Evolutionary conservation across 2,888 invertebrate genomes (phyloP).

Genomic region (Leptopilina drosophilae): DNA sequence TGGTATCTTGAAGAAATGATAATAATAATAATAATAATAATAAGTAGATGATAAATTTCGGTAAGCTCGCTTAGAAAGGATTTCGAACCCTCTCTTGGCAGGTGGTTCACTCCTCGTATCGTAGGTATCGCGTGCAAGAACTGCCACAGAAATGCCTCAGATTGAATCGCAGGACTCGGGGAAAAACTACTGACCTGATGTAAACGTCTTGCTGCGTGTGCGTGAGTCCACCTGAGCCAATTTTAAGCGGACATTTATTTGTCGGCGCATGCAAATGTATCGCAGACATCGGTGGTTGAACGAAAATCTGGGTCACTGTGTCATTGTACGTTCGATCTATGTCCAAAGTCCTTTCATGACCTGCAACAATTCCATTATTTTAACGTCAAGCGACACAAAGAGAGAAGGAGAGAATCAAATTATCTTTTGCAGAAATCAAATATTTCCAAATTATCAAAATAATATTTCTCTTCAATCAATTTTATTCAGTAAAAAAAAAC

Average conservation of each 20-base stretch:
- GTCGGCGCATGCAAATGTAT: conserved; percentile 64
- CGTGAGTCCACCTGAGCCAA: conserved; percentile 60
- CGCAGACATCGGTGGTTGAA: conserved; percentile 46
- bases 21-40: not conserved
- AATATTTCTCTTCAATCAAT: not conserved
- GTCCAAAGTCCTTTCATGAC: conserved; percentile 55
- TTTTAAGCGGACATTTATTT: conserved; percentile 66
- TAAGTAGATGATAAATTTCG: conserved; percentile 22
- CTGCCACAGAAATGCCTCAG: conserved; percentile 65
- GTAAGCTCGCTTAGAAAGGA: conserved; percentile 47
- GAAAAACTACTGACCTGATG: conserved; percentile 64
- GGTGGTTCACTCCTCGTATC: conserved; percentile 47
- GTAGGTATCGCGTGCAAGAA: conserved; percentile 59
- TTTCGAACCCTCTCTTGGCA: conserved; percentile 53
- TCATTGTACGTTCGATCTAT: conserved; percentile 52
- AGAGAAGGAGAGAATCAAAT: not conserved
- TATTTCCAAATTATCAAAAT: no score
- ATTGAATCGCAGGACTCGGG: conserved; percentile 63
- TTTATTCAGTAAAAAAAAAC: not conserved
- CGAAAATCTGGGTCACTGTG: conserved; percentile 65
- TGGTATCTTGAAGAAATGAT: not conserved
- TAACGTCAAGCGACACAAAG: conserved; percentile 45
- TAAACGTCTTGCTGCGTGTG: conserved; percentile 57
- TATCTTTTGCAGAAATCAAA: not conserved
- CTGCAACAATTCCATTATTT: conserved; percentile 59